These are phyloP conservation scores for Zeugodacus cucurbitae DNA, from an alignment of 1,140 invertebrate species.

Conservation along the genomic window DNA sequence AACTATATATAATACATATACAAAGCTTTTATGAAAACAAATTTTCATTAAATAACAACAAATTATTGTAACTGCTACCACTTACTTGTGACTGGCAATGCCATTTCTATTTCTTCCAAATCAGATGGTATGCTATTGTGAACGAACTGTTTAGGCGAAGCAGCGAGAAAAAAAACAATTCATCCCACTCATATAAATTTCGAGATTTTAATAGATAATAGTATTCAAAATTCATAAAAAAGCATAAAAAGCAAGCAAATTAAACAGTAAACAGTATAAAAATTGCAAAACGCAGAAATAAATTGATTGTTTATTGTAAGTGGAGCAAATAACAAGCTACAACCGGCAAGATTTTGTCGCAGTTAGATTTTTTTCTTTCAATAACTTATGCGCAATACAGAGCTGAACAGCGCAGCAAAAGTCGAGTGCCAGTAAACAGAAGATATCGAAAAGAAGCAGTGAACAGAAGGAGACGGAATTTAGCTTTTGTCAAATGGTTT, in stretches of 20 bases:
- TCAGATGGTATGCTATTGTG: not conserved
- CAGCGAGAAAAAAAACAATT: not conserved
- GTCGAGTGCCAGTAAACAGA: not conserved
- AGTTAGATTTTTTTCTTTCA: not conserved
- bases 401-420: not conserved
- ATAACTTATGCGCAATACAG: not conserved
- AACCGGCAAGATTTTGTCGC: not conserved
- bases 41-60: too few relatives aligned
- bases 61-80: too few relatives aligned
- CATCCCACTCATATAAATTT: not conserved
- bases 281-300: not conserved
- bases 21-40: too few relatives aligned
- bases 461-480: not conserved
- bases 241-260: not conserved
- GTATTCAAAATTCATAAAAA: not conserved
- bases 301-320: not conserved
- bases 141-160: not conserved
- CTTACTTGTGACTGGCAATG: not conserved
- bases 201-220: not conserved
- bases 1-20: too few relatives aligned
- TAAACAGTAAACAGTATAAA: not conserved
- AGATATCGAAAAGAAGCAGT: not conserved
- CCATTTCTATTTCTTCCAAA: not conserved
- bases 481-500: not conserved
- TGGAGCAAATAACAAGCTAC: not conserved